Evolutionary conservation across 2,113 vertebrate species (phyloP), one percentile per base, ranked within the genome.

Genomic region (Ophiodon elongatus): DNA sequence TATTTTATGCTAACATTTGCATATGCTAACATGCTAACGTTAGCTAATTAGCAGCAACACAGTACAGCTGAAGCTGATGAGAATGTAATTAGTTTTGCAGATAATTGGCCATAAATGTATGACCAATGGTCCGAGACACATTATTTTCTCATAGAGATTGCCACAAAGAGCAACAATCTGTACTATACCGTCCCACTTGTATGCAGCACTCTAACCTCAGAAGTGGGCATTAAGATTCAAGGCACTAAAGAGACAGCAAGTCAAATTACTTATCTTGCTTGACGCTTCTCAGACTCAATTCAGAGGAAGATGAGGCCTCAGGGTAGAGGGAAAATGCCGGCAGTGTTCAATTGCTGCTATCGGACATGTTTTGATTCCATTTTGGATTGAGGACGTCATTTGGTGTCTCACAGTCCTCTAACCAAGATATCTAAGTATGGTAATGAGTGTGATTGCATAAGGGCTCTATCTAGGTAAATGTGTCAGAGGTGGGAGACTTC

Each of bases 381-480:
- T 77, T 57, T 31, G 8, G 25, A 63, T 37, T 56, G 66, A 80
- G 39, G 0, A 56, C 15, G 10, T 73, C 33, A 33, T 82, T 68
- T 68, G 35, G 37, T 63, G 31, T 35, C 70, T 77, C 31, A 31
- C 67, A 64, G 63, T 47, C 59, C 59, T 76, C 60, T 37, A 62
- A 80, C 56, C 59, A 54, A 56, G 54, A 79, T 45, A 70, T 75
- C 62, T 81, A 19, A 52, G 67, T 29, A 39, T 54, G 70, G 73
- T 78, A 77, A 84, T 74, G 52, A 74, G 59, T 6, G 41, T 29
- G 69, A 70, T 73, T 86, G 66, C 83, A 52, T 85, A 82, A 86
- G 56, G 80, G 65, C 41, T 79, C 57, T 82, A 83, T 83, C 72
- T 73, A 76, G 84, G 70, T 90, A 85, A 79, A 89, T 85, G 73